These are phyloP conservation scores for Scaptomyza pallida DNA, from an alignment of 1,140 invertebrate genomes.

Conservation along the genomic window DNA sequence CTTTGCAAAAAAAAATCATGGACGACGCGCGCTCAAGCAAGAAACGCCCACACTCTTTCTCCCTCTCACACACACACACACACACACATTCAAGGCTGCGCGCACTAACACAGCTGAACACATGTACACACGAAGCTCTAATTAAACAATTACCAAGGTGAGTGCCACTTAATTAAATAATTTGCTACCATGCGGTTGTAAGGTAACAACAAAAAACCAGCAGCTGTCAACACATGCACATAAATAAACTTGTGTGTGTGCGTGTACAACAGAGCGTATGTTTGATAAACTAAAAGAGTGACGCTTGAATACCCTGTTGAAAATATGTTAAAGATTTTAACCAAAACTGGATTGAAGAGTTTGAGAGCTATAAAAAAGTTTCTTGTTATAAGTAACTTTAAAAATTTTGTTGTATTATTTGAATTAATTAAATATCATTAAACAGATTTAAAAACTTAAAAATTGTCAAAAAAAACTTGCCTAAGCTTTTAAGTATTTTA, in stretches of 20 bases:
- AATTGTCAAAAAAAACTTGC: too few species aligned
- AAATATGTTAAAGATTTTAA: too few species aligned
- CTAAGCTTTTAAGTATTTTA: too few species aligned
- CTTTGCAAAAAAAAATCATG: slow-evolving; percentile 48
- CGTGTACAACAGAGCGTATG: neutral
- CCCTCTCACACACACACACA: slow-evolving; percentile 1
- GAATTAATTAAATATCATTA: too few species aligned
- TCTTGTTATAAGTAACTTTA: too few species aligned
- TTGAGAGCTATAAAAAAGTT: too few species aligned
- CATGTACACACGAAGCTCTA: slow-evolving; percentile 43
- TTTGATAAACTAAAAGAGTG: neutral
- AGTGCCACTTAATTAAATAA: slow-evolving; percentile 78
- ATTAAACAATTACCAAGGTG: slow-evolving; percentile 76
- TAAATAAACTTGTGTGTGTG: neutral
- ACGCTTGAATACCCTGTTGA: slow-evolving; percentile 15
- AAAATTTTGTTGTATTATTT: too few species aligned
- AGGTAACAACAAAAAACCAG: slow-evolving; percentile 37
- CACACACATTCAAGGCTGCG: neutral
- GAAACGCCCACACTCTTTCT: slow-evolving; percentile 14
- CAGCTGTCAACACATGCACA: slow-evolving; percentile 15
- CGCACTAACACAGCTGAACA: slow-evolving; percentile 20
- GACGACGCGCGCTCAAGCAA: slow-evolving; percentile 1
- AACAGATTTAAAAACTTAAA: too few species aligned
- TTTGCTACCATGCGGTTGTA: slow-evolving; percentile 64
- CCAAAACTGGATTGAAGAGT: too few species aligned